These are phyloP conservation scores for Cydia amplana DNA, from an alignment of 1,140 invertebrate species.

Conservation along the genomic window DNA sequence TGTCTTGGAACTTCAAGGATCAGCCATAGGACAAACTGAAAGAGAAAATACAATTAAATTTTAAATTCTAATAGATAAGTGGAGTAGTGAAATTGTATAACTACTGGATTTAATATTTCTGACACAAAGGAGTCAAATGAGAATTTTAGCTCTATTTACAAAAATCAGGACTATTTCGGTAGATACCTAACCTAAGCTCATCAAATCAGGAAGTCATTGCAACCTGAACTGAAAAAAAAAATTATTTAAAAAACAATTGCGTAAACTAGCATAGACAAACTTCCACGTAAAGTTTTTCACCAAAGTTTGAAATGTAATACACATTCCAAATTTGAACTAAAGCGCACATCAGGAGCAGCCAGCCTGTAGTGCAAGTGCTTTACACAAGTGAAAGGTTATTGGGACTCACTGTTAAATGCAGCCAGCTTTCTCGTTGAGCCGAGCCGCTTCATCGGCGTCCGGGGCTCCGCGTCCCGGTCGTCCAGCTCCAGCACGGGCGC, in stretches of 20 bases:
- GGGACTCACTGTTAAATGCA: slow-evolving; percentile 87
- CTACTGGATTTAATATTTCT: no score
- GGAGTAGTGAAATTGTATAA: no score
- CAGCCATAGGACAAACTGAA: background rate
- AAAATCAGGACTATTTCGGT: background rate
- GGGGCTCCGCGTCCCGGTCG: slow-evolving; percentile 83
- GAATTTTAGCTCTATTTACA: background rate
- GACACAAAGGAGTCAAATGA: no score
- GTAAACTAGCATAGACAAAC: background rate
- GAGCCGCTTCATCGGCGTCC: slow-evolving; percentile 87
- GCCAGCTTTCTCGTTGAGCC: slow-evolving; percentile 89
- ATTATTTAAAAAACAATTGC: background rate
- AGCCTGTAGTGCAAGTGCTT: slow-evolving; percentile 1
- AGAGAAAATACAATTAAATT: background rate
- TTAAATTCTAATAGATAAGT: background rate
- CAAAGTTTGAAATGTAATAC: background rate
- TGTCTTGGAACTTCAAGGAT: background rate
- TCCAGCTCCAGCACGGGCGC: slow-evolving; percentile 50
- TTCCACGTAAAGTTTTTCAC: background rate
- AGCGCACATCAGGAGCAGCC: background rate
- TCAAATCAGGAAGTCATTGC: background rate
- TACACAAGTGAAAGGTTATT: slow-evolving; percentile 18
- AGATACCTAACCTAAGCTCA: background rate
- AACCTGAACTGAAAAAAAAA: background rate
- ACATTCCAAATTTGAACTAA: slow-evolving; percentile 8